Conservation (phyloP, 2,113 vertebrate genomes). For the pig (Sus scrofa) region T2T-Sscrofa CM000817.6:158694001-158694500, state of each 20-base stretch:
- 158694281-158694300: conserved; percentile 86
- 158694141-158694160: background rate
- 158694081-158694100: background rate
- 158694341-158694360: conserved; percentile 93
- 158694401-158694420: conserved; percentile 83
- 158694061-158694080: background rate
- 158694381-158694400: conserved; percentile 92
- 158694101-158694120: background rate
- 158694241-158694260: conserved; percentile 57
- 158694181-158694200: conserved; percentile 60
- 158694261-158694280: conserved; percentile 83
- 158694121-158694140: background rate
- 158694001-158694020: background rate
- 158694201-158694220: conserved; percentile 65
- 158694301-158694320: conserved; percentile 92
- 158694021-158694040: background rate
- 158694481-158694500: conserved; percentile 85
- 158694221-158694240: conserved; percentile 61
- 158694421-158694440: background rate
- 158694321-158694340: conserved; percentile 92
- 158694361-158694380: conserved; percentile 90
- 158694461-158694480: conserved; percentile 87
- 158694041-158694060: background rate
- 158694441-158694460: conserved; percentile 88
- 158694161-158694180: conserved; percentile 30